Evolutionary conservation across 2,888 invertebrate species (phyloP), one percentile per base, ranked within the genome.

Genomic region (Chrysolina haemoptera): DNA sequence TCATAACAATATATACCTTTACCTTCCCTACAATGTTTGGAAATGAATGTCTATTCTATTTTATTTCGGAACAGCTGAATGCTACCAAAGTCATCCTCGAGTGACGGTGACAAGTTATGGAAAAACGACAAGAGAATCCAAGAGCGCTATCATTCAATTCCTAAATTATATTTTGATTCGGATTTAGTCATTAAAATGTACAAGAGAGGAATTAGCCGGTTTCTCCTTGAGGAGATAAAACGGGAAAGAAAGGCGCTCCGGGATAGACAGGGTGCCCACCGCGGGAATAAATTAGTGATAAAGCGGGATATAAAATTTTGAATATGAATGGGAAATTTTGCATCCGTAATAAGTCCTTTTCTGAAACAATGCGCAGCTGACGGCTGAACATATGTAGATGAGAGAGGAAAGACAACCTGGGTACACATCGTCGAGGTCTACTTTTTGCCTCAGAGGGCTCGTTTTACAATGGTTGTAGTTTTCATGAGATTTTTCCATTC

Each of bases 261-360:
- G 75, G 70, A 66, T 64, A 71, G 81, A 82, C 81, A 84, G 85
- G 86, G 87, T 88, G 89, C 81, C 85, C 86, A 59, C 59, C 86
- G 88, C 89, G 87, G 88, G 93, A 92, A 93, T 93, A 93, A 93
- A 93, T 93, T 93, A 93, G 93, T 91, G 90, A 89, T 90, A 91
- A 91, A 91, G 90, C 87, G 92, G 92, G 93, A 93, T 94, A 94
- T 94, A 94, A 94, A 94, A 94, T 94, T 94, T 94, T 94, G 94
- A 94, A 94, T 94, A 94, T 94, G 94, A 94, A 94, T 94, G 93
- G 93, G 91, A 92, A 92, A 93, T 94, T 94, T 94, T 93, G 93
- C 94, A 94, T 94, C 91, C 91, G 91, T 93, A 93, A 94, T 94
- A 92, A 94, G 93, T 90, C 91, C 91, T 90, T 91, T 91, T 90